These are phyloP conservation scores for Rhinichthys klamathensis DNA, from an alignment of 2,113 vertebrate species.

Conservation along the genomic window DNA sequence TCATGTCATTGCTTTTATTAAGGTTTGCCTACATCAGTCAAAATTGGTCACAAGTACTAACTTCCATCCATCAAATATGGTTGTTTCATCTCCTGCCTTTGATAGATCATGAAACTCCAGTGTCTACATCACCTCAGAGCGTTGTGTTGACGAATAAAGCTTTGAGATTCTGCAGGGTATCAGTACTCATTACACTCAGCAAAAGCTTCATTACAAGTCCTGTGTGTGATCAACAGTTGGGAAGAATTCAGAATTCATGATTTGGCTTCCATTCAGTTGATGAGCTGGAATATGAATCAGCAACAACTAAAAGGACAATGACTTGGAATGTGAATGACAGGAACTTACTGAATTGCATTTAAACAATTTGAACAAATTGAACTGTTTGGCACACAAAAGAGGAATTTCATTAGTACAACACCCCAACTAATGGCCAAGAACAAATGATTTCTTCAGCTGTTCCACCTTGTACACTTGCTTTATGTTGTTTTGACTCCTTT, in stretches of 20 bases:
- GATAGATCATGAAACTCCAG: neutral
- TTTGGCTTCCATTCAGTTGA: neutral
- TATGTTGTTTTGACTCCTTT: too few species aligned
- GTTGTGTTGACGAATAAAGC: neutral
- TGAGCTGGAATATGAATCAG: neutral
- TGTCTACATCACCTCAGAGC: neutral
- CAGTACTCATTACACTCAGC: neutral
- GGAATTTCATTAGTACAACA: neutral
- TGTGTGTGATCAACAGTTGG: neutral
- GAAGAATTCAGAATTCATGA: neutral
- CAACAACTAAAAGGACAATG: neutral
- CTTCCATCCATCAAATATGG: neutral
- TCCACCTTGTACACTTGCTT: too few species aligned
- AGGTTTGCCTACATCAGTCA: neutral
- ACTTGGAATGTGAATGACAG: neutral
- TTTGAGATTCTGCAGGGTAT: neutral
- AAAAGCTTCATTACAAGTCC: neutral
- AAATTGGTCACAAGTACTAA: slow-evolving; percentile 8
- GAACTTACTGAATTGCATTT: neutral
- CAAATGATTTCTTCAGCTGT: too few species aligned
- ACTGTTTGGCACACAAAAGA: neutral
- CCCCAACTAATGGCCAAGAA: neutral
- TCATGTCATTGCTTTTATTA: neutral
- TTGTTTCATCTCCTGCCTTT: neutral
- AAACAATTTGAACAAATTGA: neutral